Evolutionary conservation across 2,113 vertebrate genomes (phyloP), one percentile per base, ranked within the genome.

Genomic region (Misgurnus mizolepis): DNA sequence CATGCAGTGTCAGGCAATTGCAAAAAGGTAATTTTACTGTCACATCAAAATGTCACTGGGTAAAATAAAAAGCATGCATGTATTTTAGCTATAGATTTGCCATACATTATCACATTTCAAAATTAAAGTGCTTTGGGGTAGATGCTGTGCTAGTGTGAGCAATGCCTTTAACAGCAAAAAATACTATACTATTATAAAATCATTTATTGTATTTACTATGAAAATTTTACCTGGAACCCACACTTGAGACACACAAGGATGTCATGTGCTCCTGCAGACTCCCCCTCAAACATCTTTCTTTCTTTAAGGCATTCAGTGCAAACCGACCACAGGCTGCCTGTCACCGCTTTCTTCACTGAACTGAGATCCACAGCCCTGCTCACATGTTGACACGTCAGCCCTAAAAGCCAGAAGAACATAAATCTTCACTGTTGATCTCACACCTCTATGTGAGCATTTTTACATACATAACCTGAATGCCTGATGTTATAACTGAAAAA

Each of bases 201-300:
- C 1, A 34, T 34, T 34, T 34, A 34, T 34, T 34, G 27, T 34
- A 34, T 34, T 34, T 34, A 56, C 5, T 58, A n/a, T n/a, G 17
- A n/a, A 1, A 58, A 85, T 15, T 61, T 94, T 78, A 99, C 98
- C 94, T 99, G 98, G 85, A 91, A 93, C 78, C 97, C 98, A 90
- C 98, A 99, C 81, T 96, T 98, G 85, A 99, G 95, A 84, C 98
- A 99, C 47, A 99, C 89, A 85, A 96, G 94, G 87, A 96, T 89
- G 87, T 98, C 96, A 0, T 94, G 88, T 55, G 91, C 88, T 2
- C 92, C 89, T 27, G 84, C 80, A 0, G 92, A 86, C 76, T 96
- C 94, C 0, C 90, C 94, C 66, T 98, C 95, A 1, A 81, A 91
- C 87, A 94, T 81, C 11, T 94, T 92, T 86, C 96, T 94, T 88